Base-by-base conservation (phyloP, 2,888 invertebrate genomes). In the Ennomos fuscantarius region DNA sequence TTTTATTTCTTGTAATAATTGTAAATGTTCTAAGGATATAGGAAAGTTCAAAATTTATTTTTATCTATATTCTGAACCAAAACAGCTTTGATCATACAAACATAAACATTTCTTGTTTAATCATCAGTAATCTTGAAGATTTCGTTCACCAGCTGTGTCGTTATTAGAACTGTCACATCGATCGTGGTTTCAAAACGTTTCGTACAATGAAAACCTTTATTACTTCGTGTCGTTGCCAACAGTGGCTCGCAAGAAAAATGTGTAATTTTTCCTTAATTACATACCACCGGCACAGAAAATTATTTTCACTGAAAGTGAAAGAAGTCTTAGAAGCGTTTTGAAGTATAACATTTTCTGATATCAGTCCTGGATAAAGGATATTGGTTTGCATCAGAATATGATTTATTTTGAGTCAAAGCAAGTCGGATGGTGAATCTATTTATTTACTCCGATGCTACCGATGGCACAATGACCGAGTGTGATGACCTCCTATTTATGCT, bases 91-190 rank as follows among this genome's bases (percentile, higher is more conserved):
- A 49, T 48, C 49, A 49, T 24, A 6, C 6, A 24, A 6, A 6
- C 6, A 49, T 39, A 48, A 13, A 13, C 46, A 36, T 8, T 59
- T 58, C 51, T 53, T 50, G 62, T 64, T 66, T 68, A 69, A 74
- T 74, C 70, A 65, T 36, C 45, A 49, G 37, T 59, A 61, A 62
- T 63, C 56, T 41, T 43, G 39, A 54, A 63, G 40, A 42, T 49
- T 37, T 51, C 24, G 5, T 24, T 24, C 48, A 58, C 52, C 74
- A 72, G 68, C 74, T 71, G 74, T 61, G 66, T 33, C 53, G 53
- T 49, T 59, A 63, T 65, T 68, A 63, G 43, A 43, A 55, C 55
- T 64, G 72, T 70, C 70, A 59, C 62, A 71, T 65, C 60, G 49
- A 48, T 44, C 50, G 52, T 37, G 31, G 60, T 56, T 44, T 51